A percentile compares a stretch with the other conserved stretches of the same genome.
phyloP scores from a whole-genome alignment of 2,113 vertebrate species.

The Scophthalmus maximus region DNA sequence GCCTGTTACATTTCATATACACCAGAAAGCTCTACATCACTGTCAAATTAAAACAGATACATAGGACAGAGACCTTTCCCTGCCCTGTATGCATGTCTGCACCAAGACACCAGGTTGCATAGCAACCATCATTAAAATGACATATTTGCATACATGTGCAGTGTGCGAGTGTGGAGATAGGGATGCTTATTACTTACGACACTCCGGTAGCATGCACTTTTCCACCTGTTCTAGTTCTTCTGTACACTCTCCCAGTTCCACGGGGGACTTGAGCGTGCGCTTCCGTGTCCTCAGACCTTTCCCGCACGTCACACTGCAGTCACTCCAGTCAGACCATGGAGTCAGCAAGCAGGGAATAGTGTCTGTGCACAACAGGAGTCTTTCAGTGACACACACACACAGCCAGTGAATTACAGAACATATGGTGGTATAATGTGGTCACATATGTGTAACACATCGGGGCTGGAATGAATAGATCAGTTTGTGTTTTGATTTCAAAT shows the following conservation, averaged over 20 bases:
- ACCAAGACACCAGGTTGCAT: constrained; percentile 4
- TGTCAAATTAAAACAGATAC: neutral
- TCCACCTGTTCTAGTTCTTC: constrained; percentile 97
- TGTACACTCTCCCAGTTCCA: constrained; percentile 95
- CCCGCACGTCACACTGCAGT: constrained; percentile 97
- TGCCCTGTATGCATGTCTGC: neutral
- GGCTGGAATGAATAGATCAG: neutral
- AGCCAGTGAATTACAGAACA: neutral
- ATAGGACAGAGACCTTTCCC: neutral
- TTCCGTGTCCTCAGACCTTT: constrained; percentile 92
- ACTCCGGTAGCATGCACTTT: constrained; percentile 98
- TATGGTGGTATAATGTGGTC: neutral
- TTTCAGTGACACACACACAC: neutral
- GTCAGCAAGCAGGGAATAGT: constrained; percentile 97
- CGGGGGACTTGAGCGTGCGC: constrained; percentile 93
- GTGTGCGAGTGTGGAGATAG: constrained; percentile 5
- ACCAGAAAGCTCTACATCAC: neutral
- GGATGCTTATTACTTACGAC: constrained; percentile 86
- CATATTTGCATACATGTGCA: neutral
- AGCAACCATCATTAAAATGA: constrained; percentile 19
- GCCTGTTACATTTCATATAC: neutral
- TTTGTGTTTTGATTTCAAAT: too few relatives aligned
- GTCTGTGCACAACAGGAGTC: constrained; percentile 79
- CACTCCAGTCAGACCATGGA: constrained; percentile 97
- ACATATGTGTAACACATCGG: neutral